Base-by-base conservation (phyloP, 2,888 invertebrate genomes). In the Polyommatus icarus region DNA sequence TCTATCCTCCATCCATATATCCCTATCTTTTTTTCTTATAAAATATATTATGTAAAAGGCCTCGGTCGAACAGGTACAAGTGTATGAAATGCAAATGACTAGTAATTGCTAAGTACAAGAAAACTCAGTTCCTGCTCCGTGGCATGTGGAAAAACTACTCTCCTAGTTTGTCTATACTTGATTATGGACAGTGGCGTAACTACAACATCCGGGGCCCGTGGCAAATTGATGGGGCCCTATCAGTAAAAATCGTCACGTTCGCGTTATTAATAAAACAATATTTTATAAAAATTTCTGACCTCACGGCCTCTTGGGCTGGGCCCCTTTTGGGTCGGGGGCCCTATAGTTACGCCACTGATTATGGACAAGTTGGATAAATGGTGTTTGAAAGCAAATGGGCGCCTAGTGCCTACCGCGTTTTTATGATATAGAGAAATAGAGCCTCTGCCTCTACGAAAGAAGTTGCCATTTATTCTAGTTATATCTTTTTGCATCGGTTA, bases 101-200 rank as follows among this genome's bases (percentile, higher is more conserved):
- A 10, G 67, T 67, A 67, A 67, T 29, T 67, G 29, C 29, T 67
- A 67, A 67, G 24, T 67, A 24, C 24, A 20, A 40, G 36, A 71
- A 71, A 36, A 71, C 71, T 8, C 36, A 50, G 73, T 50, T 75
- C 73, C 73, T 75, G 73, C 20, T 75, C 15, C 15, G 1, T 4
- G 50, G 73, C 15, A 73, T 50, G 50, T 73, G 73, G 73, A 73
- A 40, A 73, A 73, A 50, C 29, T 20, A 24, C 73, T 61, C 36
- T 72, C 40, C 40, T 40, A 72, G 72, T 24, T 73, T 10, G 50
- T 50, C 73, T 12, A 50, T 10, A 50, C 46, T 73, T 50, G 5
- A n/a, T 1, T 24, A 75, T 24, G n/a, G 46, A 20, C 7, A 73
- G n/a, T n/a, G n/a, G n/a, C n/a, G n/a, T n/a, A n/a, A n/a, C n/a